Evolutionary conservation across 2,888 invertebrate species (phyloP).

Genomic region (Lepidonotus clava): DNA sequence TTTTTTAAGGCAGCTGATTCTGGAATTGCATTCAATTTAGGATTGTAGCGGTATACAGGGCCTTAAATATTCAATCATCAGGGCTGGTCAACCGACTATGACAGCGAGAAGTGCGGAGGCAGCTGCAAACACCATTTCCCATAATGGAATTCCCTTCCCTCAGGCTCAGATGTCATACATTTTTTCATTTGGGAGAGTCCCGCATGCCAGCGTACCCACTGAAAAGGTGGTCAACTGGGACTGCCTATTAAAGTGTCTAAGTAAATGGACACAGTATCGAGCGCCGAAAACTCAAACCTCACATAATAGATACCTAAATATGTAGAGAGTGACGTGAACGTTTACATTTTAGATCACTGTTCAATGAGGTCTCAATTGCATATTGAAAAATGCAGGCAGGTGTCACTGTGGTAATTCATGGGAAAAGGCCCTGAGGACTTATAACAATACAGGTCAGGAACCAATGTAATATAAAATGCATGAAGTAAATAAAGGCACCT

Average conservation of each 20-base stretch:
- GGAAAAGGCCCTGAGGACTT: no score
- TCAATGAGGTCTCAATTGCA: not conserved
- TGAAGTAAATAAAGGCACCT: not conserved
- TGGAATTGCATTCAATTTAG: not conserved
- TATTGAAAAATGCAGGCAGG: not conserved
- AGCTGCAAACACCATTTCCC: not conserved
- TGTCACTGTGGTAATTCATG: not conserved
- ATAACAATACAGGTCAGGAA: conserved; percentile 2
- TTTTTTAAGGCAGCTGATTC: not conserved
- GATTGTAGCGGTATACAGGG: not conserved
- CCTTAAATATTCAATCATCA: not conserved
- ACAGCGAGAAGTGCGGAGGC: not conserved
- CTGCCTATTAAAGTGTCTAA: no score
- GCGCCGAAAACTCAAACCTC: no score
- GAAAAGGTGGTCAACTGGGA: no score
- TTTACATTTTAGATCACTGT: no score
- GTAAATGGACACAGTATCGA: no score
- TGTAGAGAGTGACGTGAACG: no score
- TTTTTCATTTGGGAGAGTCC: not conserved
- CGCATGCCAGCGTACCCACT: not conserved
- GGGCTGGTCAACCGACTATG: not conserved
- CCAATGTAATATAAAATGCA: not conserved
- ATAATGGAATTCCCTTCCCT: conserved; percentile 7
- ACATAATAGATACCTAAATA: no score
- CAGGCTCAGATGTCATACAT: not conserved